Evolutionary conservation across 2,888 invertebrate genomes (phyloP), one percentile per base, ranked within the genome.

Genomic region (Drosophila tanythrix): DNA sequence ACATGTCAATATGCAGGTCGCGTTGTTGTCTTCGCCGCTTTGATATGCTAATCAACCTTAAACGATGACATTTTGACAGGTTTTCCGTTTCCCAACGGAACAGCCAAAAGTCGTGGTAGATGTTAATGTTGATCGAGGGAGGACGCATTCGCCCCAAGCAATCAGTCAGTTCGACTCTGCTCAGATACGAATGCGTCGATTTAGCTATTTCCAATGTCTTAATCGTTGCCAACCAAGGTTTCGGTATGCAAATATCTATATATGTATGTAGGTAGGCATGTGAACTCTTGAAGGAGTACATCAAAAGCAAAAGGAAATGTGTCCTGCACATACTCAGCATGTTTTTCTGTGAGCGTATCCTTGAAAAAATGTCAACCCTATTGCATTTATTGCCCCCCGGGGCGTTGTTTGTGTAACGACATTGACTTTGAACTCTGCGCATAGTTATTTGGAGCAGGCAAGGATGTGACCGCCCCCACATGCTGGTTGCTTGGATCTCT

Each of bases 61-160:
- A 90, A 86, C 83, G 90, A 74, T 73, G 84, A 74, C 83, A 74
- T 86, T 86, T 79, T 89, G 86, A 89, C 90, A 90, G 89, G 89
- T 79, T 89, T 89, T 89, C 79, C 89, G 82, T 83, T 90, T 85
- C 85, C 83, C 75, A 86, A 80, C 86, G 90, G 83, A 89, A 68
- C 63, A 52, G 36, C 57, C 31, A 52, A 43, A 55, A 59, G n/a
- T 31, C 36, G 40, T 15, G n/a, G 40, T 57, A n/a, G 38, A 13
- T 56, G 29, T n/a, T 40, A 56, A 35, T 36, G 62, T 29, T 55
- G 80, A 70, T 82, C 74, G 70, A 55, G 56, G 27, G 46, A 43
- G 53, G 40, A 48, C 40, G 33, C 48, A 64, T 46, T 21, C 52
- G 35, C 38, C 35, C 15, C 2, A 13, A 25, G 58, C 58, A 51